phyloP scores from a whole-genome alignment of 2,888 invertebrate species.

The Hirudinaria manillensis region DNA sequence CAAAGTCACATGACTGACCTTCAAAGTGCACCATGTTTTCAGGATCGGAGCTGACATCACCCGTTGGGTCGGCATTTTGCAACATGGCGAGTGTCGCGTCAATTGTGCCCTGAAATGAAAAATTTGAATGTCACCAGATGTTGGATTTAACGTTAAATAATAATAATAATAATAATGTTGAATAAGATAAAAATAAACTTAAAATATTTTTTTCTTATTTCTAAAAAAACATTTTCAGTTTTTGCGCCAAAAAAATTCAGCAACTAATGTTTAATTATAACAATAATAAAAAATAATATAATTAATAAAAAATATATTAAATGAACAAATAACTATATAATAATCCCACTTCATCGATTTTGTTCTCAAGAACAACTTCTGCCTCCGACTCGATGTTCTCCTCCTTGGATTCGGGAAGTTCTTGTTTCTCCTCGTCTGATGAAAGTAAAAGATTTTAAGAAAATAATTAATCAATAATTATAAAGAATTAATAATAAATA shows the following conservation, averaged over 20 bases:
- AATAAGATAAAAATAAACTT: background rate
- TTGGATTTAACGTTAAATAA: background rate
- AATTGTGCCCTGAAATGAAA: slow-evolving; percentile 30
- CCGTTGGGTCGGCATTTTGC: slow-evolving; percentile 86
- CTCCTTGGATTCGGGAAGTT: background rate
- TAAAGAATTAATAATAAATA: background rate
- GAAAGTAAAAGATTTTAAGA: background rate
- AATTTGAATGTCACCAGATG: too few relatives aligned
- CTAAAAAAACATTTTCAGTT: too few relatives aligned
- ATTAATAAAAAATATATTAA: too few relatives aligned
- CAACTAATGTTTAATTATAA: too few relatives aligned
- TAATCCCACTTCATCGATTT: slow-evolving; percentile 19
- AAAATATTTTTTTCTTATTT: too few relatives aligned
- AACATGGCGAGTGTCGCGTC: slow-evolving; percentile 65
- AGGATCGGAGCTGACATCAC: slow-evolving; percentile 65
- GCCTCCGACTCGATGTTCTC: slow-evolving; percentile 9
- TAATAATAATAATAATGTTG: background rate
- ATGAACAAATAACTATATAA: too few relatives aligned
- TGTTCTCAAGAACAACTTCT: slow-evolving; percentile 7
- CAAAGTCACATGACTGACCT: slow-evolving; percentile 51
- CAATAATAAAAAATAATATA: too few relatives aligned
- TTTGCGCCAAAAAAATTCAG: too few relatives aligned
- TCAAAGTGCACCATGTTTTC: slow-evolving; percentile 67
- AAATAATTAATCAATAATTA: background rate
- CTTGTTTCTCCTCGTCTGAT: background rate